Evolutionary conservation across 2,113 vertebrate genomes (phyloP).

Genomic region (Hemiscyllium ocellatum): DNA sequence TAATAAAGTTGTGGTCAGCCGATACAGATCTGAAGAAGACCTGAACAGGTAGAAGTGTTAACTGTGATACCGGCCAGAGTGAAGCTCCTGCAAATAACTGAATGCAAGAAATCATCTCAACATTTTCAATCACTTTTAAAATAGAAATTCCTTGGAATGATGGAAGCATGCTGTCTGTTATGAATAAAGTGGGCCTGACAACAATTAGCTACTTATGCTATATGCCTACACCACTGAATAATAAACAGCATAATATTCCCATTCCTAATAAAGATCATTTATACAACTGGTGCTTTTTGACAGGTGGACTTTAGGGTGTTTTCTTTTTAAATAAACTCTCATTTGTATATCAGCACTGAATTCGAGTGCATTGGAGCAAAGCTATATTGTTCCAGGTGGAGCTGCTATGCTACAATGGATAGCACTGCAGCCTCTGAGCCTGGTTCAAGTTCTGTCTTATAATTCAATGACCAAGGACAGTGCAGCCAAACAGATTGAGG

Average conservation of each 20-base stretch:
- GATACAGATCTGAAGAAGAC: constrained; percentile 46
- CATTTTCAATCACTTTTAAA: neutral
- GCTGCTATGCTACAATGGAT: too few relatives aligned
- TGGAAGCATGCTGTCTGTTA: constrained; percentile 2
- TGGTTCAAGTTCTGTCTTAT: too few relatives aligned
- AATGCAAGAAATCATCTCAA: neutral
- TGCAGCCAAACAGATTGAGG: too few relatives aligned
- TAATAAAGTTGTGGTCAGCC: constrained; percentile 39
- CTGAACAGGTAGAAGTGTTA: constrained; percentile 46
- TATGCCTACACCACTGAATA: neutral
- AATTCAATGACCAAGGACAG: too few relatives aligned
- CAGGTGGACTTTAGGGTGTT: neutral
- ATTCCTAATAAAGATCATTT: neutral
- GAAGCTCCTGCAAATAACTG: neutral
- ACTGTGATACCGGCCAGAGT: neutral
- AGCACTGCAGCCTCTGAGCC: too few relatives aligned
- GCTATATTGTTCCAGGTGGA: neutral
- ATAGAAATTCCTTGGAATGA: neutral
- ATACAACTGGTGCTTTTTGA: constrained; percentile 19
- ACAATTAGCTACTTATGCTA: neutral
- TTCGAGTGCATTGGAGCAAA: neutral
- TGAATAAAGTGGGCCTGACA: neutral
- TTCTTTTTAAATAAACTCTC: neutral
- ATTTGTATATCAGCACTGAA: neutral
- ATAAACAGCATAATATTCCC: neutral